These are phyloP conservation scores for Prochilodus magdalenae DNA, from an alignment of 2,113 vertebrate genomes.

Conservation along the genomic window DNA sequence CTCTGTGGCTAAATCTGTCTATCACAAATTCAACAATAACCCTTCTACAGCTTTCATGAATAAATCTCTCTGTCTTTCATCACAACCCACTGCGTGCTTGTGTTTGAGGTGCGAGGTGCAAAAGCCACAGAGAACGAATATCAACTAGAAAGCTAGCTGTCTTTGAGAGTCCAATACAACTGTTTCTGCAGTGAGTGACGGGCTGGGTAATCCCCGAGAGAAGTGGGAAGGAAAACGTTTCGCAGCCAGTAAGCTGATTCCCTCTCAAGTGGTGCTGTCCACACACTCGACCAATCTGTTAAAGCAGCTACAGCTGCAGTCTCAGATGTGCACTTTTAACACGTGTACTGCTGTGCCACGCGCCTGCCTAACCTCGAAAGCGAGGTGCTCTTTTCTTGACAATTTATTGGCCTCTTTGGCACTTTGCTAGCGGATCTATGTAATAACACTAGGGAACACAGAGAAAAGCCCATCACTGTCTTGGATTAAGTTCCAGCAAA, in stretches of 20 bases:
- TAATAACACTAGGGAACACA: neutral
- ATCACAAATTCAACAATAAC: conserved; percentile 30
- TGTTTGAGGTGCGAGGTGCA: neutral
- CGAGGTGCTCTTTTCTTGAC: neutral
- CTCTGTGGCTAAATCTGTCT: neutral
- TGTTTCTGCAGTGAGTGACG: conserved; percentile 25
- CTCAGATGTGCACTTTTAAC: conserved; percentile 7
- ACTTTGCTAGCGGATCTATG: neutral
- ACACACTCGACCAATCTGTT: conserved; percentile 26
- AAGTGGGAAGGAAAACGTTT: conserved; percentile 17
- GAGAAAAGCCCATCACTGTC: neutral
- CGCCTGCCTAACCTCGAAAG: conserved; percentile 6
- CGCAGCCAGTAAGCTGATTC: conserved; percentile 19
- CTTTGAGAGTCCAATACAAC: neutral
- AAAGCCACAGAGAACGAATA: conserved; percentile 32
- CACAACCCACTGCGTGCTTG: neutral
- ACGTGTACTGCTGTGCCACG: neutral
- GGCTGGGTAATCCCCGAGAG: conserved; percentile 31
- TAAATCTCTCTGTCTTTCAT: neutral
- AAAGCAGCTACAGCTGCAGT: conserved; percentile 14
- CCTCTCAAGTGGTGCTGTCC: conserved; percentile 12
- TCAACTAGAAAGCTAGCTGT: neutral
- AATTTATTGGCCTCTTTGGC: neutral
- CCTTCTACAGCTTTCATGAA: conserved; percentile 18
- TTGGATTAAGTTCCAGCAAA: neutral